Evolutionary conservation across 2,797 vertebrate genomes (phyloP), one percentile per base, ranked within the genome.

Genomic region (Nannoperca obscura): DNA sequence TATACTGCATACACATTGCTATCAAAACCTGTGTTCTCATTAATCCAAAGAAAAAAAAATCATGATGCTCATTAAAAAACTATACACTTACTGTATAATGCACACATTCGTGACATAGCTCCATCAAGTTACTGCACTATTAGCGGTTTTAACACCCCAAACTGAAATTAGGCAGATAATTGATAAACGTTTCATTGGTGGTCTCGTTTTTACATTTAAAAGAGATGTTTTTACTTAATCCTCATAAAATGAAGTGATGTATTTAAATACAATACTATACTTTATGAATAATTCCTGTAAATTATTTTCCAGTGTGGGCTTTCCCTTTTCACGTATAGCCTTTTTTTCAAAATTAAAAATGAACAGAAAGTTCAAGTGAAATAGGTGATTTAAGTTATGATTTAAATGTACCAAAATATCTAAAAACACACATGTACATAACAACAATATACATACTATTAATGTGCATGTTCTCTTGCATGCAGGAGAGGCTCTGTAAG

Each of bases 21-120:
- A 32, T 6, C 3, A 57, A 66, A 60, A 62, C 7, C 22, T 74
- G 46, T 9, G 36, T 22, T 54, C 19, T 32, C 5, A 44, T 53
- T 20, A 22, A 71, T 60, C 36, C 32, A 67, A 57, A 50, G 3
- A 54, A 70, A 65, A 60, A 13, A 19, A 73, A 3, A 47, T 62
- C 19, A 30, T 13, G 3, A 12, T 53, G 12, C 10, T 32, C 7
- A 58, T 30, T 50, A 6, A 34, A 73, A 40, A 19, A 58, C n/a
- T 9, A 12, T 27, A 61, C 19, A 8, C 24, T 32, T 10, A 4
- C 14, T 22, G 9, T 10, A 46, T 12, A 71, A 1, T 5, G 7
- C 9, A 50, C 38, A 50, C 17, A 17, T 55, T 34, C 5, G 15
- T 27, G 17, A 42, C 20, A 15, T 40, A 32, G 19, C 15, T 5